Evolutionary conservation across 2,113 vertebrate genomes (phyloP).

Genomic region (Sialia sialis): DNA sequence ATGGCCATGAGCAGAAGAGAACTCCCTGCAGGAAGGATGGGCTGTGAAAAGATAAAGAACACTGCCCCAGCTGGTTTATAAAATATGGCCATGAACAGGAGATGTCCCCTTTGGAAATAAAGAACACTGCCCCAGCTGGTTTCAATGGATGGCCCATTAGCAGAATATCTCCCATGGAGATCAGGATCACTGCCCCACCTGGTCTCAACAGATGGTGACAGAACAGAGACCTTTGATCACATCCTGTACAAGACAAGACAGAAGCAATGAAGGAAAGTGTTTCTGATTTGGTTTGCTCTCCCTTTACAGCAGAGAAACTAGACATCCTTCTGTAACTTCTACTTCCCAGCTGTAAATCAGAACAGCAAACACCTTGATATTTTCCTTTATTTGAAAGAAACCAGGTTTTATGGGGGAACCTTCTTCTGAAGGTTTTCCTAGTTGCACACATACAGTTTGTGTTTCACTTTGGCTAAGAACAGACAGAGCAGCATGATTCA

Average conservation of each 20-base stretch:
- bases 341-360: neutral
- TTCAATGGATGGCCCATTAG: no score
- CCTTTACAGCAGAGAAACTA: neutral
- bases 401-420: neutral
- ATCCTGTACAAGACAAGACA: neutral
- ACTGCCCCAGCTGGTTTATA: no score
- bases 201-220: no score
- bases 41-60: no score
- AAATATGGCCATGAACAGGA: no score
- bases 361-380: neutral
- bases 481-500: neutral
- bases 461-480: neutral
- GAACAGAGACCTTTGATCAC: no score
- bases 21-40: no score
- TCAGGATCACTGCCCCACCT: no score
- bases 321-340: neutral
- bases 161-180: no score
- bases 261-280: neutral
- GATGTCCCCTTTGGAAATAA: no score
- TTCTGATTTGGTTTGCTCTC: neutral
- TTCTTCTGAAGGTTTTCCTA: neutral
- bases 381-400: neutral
- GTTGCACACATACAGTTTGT: neutral
- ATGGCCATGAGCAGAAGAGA: no score
- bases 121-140: no score